A percentile compares a stretch with the other conserved stretches of the same genome.
Conservation (phyloP, 2,113 vertebrate species). For the Antennarius striatus region DNA sequence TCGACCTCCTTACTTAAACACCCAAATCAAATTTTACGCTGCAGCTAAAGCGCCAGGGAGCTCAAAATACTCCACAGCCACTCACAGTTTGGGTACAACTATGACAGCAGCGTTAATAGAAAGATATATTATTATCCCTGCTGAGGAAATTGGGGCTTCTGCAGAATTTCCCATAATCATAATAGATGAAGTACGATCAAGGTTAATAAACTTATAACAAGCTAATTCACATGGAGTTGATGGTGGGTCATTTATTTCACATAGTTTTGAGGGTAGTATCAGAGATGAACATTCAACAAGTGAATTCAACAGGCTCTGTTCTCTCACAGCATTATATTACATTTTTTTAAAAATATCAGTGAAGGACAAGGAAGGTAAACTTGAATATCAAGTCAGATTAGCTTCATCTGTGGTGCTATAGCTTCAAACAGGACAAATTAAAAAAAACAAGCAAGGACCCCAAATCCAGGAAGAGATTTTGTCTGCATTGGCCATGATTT, state of each 20-base stretch:
- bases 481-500: conserved; percentile 41
- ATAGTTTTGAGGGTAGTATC: not conserved
- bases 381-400: conserved; percentile 61
- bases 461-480: conserved; percentile 58
- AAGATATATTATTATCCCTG: conserved; percentile 65
- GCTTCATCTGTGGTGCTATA: conserved; percentile 56
- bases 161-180: conserved; percentile 44
- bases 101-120: conserved; percentile 64
- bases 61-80: conserved; percentile 57
- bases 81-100: conserved; percentile 62
- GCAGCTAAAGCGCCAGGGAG: conserved; percentile 72
- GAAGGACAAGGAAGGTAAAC: conserved; percentile 62
- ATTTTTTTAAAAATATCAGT: conserved; percentile 61
- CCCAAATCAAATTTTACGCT: conserved; percentile 79
- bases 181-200: conserved; percentile 31
- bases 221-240: conserved; percentile 20
- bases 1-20: conserved; percentile 76
- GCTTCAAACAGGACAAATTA: conserved; percentile 34
- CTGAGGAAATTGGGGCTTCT: conserved; percentile 55
- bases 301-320: conserved; percentile 58
- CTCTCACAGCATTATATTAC: not conserved
- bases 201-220: conserved; percentile 30
- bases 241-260: not conserved
- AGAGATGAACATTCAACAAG: conserved; percentile 28
- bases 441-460: conserved; percentile 35